phyloP scores from a whole-genome alignment of 2,888 invertebrate species.

The Pteria penguin region DNA sequence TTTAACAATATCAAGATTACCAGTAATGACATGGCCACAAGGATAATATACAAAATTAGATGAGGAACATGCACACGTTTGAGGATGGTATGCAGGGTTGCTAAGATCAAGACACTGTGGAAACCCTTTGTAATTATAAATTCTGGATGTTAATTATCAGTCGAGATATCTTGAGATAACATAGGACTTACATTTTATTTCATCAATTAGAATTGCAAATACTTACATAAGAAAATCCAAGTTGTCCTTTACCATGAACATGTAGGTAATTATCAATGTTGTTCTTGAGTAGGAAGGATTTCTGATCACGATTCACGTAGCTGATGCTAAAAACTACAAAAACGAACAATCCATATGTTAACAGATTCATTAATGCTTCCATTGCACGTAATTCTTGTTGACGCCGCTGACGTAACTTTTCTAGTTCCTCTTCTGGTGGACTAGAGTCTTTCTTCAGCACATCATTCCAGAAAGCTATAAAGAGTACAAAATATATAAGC shows the following conservation, averaged over 20 bases:
- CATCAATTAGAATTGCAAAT: too few relatives aligned
- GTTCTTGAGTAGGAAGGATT: conserved; percentile 49
- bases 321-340: conserved; percentile 58
- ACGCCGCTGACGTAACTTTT: conserved; percentile 39
- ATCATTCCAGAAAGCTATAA: not conserved
- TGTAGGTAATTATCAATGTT: conserved; percentile 42
- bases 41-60: too few relatives aligned
- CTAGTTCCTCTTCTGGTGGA: conserved; percentile 32
- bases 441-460: not conserved
- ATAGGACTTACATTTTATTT: too few relatives aligned
- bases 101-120: too few relatives aligned
- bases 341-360: conserved; percentile 48
- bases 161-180: too few relatives aligned
- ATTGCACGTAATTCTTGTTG: conserved; percentile 49
- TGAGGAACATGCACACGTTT: too few relatives aligned
- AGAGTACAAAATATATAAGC: too few relatives aligned
- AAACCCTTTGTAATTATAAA: too few relatives aligned
- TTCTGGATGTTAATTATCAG: too few relatives aligned
- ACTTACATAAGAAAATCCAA: conserved; percentile 34
- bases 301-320: conserved; percentile 55
- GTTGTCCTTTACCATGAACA: conserved; percentile 20
- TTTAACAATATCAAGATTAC: too few relatives aligned
- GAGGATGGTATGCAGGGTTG: too few relatives aligned
- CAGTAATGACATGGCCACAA: too few relatives aligned
- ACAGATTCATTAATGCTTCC: conserved; percentile 49